Evolutionary conservation across 2,113 vertebrate genomes (phyloP), one percentile per base, ranked within the genome.

Genomic region (Oncorhynchus gorbuscha): DNA sequence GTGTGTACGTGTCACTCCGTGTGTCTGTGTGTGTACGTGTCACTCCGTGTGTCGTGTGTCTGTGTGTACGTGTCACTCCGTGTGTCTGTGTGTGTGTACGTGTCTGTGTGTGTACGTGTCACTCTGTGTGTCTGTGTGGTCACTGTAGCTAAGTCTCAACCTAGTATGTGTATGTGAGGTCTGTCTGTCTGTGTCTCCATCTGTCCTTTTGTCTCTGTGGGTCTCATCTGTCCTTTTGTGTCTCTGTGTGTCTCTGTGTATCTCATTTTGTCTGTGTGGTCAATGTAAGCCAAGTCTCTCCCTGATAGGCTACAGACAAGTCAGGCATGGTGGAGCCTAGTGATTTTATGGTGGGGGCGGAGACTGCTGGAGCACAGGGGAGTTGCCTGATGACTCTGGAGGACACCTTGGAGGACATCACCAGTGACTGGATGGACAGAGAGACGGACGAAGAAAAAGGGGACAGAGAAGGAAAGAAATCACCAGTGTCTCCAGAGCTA

Each of bases 261-360:
- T 94, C 92, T 85, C 92, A 35, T 35, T 35, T 35, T 94, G 93
- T 95, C 91, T 92, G 92, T 89, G 93, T 94, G 90, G 95, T 94
- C 93, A 92, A 95, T 95, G 88, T 95, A 95, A 96, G 96, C 85
- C 94, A 88, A 94, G 88, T 97, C 89, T 96, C 94, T 88, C 49
- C 49, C 89, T 94, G 91, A 35, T 94, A 97, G 94, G 86, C 95
- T 89, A 90, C 93, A 93, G 94, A 94, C 87, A 93, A 88, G 78
- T 94, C 92, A 94, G 94, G 89, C 86, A 87, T 87, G 83, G 88
- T 93, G 89, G 90, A 94, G 75, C 95, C 94, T 92, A 93, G 94
- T 30, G 64, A 24, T 80, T 80, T 93, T 86, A 93, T 95, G 76
- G 95, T 95, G 61, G 83, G 94, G 89, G 85, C 88, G 76, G 90